phyloP scores from a whole-genome alignment of 2,797 vertebrate genomes.

The Chaunax sp. region DNA sequence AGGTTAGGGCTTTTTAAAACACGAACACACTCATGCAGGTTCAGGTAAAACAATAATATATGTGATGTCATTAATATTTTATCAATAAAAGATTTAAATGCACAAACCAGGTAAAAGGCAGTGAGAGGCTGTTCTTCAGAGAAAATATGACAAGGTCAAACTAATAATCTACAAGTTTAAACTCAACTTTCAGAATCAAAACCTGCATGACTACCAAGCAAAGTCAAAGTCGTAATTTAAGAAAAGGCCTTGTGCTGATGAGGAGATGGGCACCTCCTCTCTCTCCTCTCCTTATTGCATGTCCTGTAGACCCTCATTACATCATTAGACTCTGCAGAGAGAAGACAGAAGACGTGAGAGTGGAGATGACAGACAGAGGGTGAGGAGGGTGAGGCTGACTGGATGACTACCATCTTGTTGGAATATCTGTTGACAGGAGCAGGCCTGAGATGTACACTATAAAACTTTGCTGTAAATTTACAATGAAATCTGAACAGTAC shows the following conservation, averaged over 20 bases:
- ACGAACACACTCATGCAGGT: not conserved
- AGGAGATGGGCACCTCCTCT: not conserved
- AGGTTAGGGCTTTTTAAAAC: not conserved
- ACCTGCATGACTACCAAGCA: not conserved
- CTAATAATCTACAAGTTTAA: no score
- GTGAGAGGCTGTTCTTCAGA: no score
- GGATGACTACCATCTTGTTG: not conserved
- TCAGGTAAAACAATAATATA: no score
- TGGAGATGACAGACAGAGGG: not conserved
- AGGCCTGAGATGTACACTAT: not conserved
- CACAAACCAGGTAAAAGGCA: not conserved
- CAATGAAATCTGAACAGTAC: no score
- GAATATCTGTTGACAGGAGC: not conserved
- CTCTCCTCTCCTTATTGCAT: not conserved
- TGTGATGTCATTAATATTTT: not conserved
- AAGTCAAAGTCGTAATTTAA: not conserved
- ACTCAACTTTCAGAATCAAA: not conserved
- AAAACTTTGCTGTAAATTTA: no score
- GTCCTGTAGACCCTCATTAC: not conserved
- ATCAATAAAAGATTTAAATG: not conserved
- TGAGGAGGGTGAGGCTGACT: not conserved
- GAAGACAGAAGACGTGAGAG: not conserved
- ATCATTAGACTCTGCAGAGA: not conserved
- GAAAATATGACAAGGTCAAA: no score
- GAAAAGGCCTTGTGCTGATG: not conserved